These are phyloP conservation scores for Magallana ariakensis DNA, from an alignment of 1,140 invertebrate species.

Conservation along the genomic window DNA sequence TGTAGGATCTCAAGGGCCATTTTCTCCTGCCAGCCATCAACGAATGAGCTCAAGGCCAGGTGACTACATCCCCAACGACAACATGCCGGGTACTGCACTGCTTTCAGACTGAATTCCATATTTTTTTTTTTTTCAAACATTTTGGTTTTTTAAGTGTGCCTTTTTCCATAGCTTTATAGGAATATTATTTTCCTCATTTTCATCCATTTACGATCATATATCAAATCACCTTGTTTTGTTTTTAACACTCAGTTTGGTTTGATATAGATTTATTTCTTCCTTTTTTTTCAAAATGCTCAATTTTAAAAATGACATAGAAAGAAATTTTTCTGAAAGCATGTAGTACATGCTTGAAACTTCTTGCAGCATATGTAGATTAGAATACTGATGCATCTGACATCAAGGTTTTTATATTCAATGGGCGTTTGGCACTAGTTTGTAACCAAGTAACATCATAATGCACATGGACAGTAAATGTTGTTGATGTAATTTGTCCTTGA, in stretches of 20 bases:
- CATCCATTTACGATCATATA: slow-evolving; percentile 29
- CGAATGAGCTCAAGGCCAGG: slow-evolving; percentile 76
- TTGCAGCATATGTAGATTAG: slow-evolving; percentile 15
- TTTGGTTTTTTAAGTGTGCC: slow-evolving; percentile 28
- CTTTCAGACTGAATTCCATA: slow-evolving; percentile 50
- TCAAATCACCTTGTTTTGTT: slow-evolving; percentile 14
- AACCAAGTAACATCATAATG: neutral
- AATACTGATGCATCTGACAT: neutral
- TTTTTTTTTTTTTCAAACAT: slow-evolving; percentile 14
- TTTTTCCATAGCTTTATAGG: slow-evolving; percentile 9
- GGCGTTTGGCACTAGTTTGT: slow-evolving; percentile 10
- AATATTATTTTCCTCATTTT: slow-evolving; percentile 24
- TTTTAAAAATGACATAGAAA: neutral
- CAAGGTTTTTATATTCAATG: neutral
- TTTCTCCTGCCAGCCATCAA: slow-evolving; percentile 81
- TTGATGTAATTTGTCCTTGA: neutral
- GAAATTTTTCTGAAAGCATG: slow-evolving; percentile 28
- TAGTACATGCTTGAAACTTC: slow-evolving; percentile 27
- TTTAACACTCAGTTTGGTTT: slow-evolving; percentile 7
- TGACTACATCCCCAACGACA: slow-evolving; percentile 64
- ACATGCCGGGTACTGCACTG: slow-evolving; percentile 54
- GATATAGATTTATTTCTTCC: neutral
- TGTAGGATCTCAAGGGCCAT: slow-evolving; percentile 81
- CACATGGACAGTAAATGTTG: neutral
- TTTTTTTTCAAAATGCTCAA: neutral